phyloP scores from a whole-genome alignment of 2,797 vertebrate genomes.

The Lithobates sylvaticus region DNA sequence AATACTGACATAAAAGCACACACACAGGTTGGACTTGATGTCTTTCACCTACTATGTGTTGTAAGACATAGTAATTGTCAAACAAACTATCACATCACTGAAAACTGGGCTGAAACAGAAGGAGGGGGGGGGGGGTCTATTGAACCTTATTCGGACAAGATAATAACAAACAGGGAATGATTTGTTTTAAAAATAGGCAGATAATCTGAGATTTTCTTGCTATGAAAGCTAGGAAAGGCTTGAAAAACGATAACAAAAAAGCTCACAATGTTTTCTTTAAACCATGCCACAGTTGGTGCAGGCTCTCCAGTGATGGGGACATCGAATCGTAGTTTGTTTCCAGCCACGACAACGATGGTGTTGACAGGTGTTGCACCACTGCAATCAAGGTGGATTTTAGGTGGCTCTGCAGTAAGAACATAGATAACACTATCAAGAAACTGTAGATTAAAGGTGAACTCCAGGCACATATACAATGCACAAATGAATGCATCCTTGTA shows the following conservation, averaged over 20 bases:
- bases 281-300: slow-evolving; percentile 83
- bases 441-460: background rate
- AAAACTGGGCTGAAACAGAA: too few relatives aligned
- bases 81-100: too few relatives aligned
- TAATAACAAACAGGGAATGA: too few relatives aligned
- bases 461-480: background rate
- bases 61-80: too few relatives aligned
- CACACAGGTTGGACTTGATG: too few relatives aligned
- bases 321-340: slow-evolving; percentile 89
- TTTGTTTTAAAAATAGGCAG: too few relatives aligned
- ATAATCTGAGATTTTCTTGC: too few relatives aligned
- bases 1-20: too few relatives aligned
- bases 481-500: background rate
- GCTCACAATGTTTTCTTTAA: slow-evolving; percentile 77
- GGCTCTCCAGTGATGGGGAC: slow-evolving; percentile 90
- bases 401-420: slow-evolving; percentile 80
- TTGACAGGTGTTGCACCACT: slow-evolving; percentile 80
- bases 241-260: background rate
- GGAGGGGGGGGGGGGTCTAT: too few relatives aligned
- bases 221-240: background rate
- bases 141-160: too few relatives aligned
- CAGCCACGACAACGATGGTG: slow-evolving; percentile 85
- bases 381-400: slow-evolving; percentile 90
- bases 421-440: background rate
- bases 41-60: too few relatives aligned